A percentile compares a stretch with the other conserved stretches of the same genome.
Evolutionary conservation across 2,797 vertebrate species (phyloP).

Genomic region (Arnoldichthys spilopterus): DNA sequence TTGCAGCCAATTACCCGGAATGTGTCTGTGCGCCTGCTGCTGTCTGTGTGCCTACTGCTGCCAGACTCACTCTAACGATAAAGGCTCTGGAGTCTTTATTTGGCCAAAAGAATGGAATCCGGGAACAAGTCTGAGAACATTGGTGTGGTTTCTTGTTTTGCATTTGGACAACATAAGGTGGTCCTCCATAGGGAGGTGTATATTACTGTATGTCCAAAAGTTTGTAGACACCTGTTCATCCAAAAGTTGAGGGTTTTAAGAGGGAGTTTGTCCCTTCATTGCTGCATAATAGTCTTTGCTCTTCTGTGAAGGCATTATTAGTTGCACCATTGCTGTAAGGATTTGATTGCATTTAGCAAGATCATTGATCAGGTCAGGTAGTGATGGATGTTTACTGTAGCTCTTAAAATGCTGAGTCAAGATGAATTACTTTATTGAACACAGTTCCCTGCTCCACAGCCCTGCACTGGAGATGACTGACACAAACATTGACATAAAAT

Average conservation of each 20-base stretch:
- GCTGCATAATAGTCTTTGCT: neutral
- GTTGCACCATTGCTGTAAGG: neutral
- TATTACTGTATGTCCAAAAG: neutral
- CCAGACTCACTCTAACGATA: constrained; percentile 20
- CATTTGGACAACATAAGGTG: neutral
- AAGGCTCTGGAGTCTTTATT: constrained; percentile 2
- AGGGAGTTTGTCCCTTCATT: neutral
- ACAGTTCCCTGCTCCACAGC: neutral
- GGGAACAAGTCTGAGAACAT: neutral
- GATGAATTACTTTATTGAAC: neutral
- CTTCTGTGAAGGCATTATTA: neutral
- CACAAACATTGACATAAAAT: too few relatives aligned
- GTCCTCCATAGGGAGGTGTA: neutral
- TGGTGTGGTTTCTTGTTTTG: neutral
- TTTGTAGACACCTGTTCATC: neutral
- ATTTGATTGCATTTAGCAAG: neutral
- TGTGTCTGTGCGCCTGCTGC: constrained; percentile 26
- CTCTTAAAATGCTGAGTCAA: neutral
- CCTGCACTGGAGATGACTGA: too few relatives aligned
- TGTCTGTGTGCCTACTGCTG: constrained; percentile 26
- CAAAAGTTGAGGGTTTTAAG: neutral
- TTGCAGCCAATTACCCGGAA: constrained; percentile 31
- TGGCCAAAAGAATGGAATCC: neutral
- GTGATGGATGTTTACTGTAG: neutral
- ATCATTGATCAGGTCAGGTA: neutral